These are phyloP conservation scores for Calephelis virginiensis DNA, from an alignment of 1,140 invertebrate species.

Conservation along the genomic window DNA sequence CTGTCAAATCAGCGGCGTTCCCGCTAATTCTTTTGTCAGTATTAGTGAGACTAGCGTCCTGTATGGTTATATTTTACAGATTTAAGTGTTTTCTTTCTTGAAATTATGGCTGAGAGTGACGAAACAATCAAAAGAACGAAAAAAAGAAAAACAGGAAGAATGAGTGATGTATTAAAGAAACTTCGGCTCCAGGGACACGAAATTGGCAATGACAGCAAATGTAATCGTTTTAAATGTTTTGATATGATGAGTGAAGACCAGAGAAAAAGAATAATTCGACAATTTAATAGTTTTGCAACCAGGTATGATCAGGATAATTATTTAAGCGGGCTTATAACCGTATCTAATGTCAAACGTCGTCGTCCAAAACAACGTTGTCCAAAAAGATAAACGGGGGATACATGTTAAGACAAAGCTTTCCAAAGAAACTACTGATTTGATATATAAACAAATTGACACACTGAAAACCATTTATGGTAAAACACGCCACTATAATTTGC, in stretches of 20 bases:
- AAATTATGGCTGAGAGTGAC: conserved; percentile 1
- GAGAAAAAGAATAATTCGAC: too few relatives aligned
- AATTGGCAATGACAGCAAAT: conserved; percentile 4
- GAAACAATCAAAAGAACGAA: background rate
- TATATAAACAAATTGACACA: too few relatives aligned
- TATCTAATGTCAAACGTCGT: too few relatives aligned
- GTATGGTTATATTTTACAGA: conserved; percentile 6
- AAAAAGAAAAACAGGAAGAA: conserved; percentile 16
- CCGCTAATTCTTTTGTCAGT: too few relatives aligned
- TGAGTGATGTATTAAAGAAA: conserved; percentile 5
- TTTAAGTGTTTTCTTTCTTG: conserved; percentile 4
- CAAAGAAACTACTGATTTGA: conserved; percentile 14
- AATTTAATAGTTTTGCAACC: background rate
- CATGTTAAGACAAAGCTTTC: conserved; percentile 19
- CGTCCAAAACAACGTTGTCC: too few relatives aligned
- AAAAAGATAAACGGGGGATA: too few relatives aligned
- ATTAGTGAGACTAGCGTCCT: too few relatives aligned
- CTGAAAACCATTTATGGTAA: conserved; percentile 11
- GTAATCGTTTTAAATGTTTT: conserved; percentile 16
- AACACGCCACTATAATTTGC: conserved; percentile 16
- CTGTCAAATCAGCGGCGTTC: too few relatives aligned
- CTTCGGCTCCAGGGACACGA: background rate
- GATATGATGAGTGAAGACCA: background rate
- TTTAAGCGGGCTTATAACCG: too few relatives aligned
- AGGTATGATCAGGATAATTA: too few relatives aligned